Base-by-base conservation (phyloP, 2,797 vertebrate genomes). In the Falco rusticolus region DNA sequence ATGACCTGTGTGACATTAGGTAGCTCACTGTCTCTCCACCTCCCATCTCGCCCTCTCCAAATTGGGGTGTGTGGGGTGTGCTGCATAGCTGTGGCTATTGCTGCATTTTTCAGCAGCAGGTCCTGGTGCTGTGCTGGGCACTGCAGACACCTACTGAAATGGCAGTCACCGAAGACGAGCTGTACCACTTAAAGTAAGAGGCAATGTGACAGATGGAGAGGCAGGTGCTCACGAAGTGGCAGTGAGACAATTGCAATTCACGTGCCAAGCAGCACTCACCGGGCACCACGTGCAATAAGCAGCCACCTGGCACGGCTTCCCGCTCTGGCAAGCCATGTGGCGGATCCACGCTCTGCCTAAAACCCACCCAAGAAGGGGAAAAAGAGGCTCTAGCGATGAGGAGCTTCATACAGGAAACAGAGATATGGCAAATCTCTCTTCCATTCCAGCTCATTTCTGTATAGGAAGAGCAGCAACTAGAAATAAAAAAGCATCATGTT, bases 171-270 rank as follows among this genome's bases (percentile, higher is more conserved):
- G 2, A 47, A n/a, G 41, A 47, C 0, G 3, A 68, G 56, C 53
- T n/a, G 64, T 66, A 53, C 57, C 41, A 5, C 63, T 53, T 1
- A 1, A 28, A 63, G 22, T 11, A 7, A 21, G 48, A 18, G 17
- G 39, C 2, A 5, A 92, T 31, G 39, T 18, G 88, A 6, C 93
- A 95, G 91, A 95, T 89, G 96, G 95, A 72, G 17, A 17, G 51
- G 66, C 54, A 80, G 79, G 84, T 59, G 78, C 45, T 69, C 11
- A 2, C 4, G 5, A 22, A 72, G 57, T 7, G 80, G 61, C 87
- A 83, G 60, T 0, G 0, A 79, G 63, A 83, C 75, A 19, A 3
- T 0, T 20, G n/a, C 0, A 5, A 7, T 66, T 19, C 31, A 10
- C 2, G 3, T 31, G 79, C 28, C 3, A 11, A 51, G 41, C 54